Conservation (phyloP, 2,797 vertebrate species). For the Okamejei kenojei region DNA sequence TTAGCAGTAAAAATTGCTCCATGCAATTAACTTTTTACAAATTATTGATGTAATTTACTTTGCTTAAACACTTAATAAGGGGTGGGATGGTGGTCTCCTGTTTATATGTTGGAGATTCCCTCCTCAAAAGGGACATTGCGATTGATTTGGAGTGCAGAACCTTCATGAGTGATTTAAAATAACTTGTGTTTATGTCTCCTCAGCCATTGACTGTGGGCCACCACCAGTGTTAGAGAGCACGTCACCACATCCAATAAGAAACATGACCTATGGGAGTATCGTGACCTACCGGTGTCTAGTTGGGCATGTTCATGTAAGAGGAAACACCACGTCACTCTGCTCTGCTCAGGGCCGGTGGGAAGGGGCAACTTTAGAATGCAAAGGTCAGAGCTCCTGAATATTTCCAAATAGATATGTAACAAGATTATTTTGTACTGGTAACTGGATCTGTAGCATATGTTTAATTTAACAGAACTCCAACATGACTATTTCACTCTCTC, state of each 20-base stretch:
- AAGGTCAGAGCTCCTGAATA: background rate
- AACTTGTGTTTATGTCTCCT: background rate
- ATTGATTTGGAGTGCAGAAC: background rate
- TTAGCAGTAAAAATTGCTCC: background rate
- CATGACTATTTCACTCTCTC: background rate
- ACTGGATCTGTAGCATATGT: background rate
- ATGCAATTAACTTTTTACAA: background rate
- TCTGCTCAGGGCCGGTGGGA: slow-evolving; percentile 12
- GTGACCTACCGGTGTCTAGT: background rate
- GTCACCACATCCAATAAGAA: background rate
- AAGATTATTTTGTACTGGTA: background rate
- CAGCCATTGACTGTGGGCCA: slow-evolving; percentile 25
- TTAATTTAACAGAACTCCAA: background rate
- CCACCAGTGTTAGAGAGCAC: background rate
- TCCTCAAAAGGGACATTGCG: background rate
- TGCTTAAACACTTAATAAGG: background rate
- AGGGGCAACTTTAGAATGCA: background rate
- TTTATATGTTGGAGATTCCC: background rate
- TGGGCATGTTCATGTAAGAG: background rate
- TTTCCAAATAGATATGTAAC: background rate
- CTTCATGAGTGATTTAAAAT: background rate
- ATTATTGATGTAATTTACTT: background rate
- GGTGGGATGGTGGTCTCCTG: background rate
- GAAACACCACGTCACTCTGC: background rate
- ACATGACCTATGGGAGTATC: slow-evolving; percentile 3